Evolutionary conservation across 1,140 invertebrate genomes (phyloP), one percentile per base, ranked within the genome.

Genomic region (Calliphora vicina): DNA sequence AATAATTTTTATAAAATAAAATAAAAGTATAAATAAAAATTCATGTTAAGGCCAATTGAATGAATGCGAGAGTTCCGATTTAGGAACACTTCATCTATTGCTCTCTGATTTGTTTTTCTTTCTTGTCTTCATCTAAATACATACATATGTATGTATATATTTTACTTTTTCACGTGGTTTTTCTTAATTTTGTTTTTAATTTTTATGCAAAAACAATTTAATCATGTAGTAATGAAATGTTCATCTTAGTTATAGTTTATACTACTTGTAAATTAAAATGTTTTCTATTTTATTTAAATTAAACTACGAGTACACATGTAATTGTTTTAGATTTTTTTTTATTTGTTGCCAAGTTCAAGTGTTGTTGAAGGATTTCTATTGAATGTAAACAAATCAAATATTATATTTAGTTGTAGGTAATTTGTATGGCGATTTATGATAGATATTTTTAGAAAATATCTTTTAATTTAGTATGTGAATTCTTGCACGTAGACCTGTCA

Each of bases 191-290:
- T 23, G 2, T 23, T 67, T 67, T 57, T 6, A 57, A 57, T 57
- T 57, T 57, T 57, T 17, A 57, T 15, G 6, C 50, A 57, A 57
- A 57, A 57, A 57, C 61, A 23, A 67, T 67, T 67, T 67, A 25
- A 78, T 78, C 74, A 78, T 78, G 74, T 78, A 78, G 74, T 78
- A 78, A 78, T 78, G 35, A 43, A 78, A 78, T 78, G 74, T 43
- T 43, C 74, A 78, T 78, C 25, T 78, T n/a, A 35, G 17, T n/a
- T 27, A 74, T 74, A 26, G 13, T 35, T 35, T 76, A 76, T 76
- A 15, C 73, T 76, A 35, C 10, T n/a, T 76, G 73, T 35, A 42
- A 20, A 73, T 73, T 1, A 15, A 73, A 3, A 73, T 35, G 72
- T 73, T 25, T 72, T 72, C 20, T 25, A 35, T 29, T 73, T 15